Evolutionary conservation across 2,888 invertebrate genomes (phyloP).

Genomic region (Notodonta dromedarius): DNA sequence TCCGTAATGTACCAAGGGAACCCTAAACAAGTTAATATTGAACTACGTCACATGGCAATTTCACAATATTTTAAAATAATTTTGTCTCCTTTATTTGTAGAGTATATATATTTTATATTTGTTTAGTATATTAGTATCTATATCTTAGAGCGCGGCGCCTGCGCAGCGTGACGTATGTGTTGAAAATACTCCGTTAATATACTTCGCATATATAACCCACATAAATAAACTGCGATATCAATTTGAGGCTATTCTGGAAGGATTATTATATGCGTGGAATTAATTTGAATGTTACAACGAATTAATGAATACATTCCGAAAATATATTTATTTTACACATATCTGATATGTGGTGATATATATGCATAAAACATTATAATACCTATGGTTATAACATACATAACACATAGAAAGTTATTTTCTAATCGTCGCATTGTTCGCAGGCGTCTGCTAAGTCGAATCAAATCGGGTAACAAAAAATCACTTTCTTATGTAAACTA

Average conservation of each 20-base stretch:
- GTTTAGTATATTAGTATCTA: slow-evolving; percentile 34
- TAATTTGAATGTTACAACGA: neutral
- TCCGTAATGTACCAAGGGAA: neutral
- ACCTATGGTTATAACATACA: no score
- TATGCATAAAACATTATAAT: no score
- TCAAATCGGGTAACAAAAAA: no score
- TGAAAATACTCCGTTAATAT: slow-evolving; percentile 18
- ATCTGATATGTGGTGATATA: no score
- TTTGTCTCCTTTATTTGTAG: slow-evolving; percentile 34
- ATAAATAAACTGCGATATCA: neutral
- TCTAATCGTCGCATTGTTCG: no score
- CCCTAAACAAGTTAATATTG: slow-evolving; percentile 18
- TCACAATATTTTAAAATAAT: slow-evolving; percentile 35
- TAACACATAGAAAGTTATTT: no score
- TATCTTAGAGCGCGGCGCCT: slow-evolving; percentile 33
- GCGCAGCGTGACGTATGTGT: slow-evolving; percentile 35
- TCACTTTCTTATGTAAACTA: no score
- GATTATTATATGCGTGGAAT: neutral
- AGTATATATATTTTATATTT: slow-evolving; percentile 24
- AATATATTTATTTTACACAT: no score
- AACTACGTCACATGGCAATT: slow-evolving; percentile 26
- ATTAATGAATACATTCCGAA: no score
- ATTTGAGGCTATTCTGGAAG: neutral
- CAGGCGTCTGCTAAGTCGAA: no score
- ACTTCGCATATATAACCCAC: slow-evolving; percentile 4